phyloP scores from a whole-genome alignment of 2,888 invertebrate genomes.

The Drosophila yooni region DNA sequence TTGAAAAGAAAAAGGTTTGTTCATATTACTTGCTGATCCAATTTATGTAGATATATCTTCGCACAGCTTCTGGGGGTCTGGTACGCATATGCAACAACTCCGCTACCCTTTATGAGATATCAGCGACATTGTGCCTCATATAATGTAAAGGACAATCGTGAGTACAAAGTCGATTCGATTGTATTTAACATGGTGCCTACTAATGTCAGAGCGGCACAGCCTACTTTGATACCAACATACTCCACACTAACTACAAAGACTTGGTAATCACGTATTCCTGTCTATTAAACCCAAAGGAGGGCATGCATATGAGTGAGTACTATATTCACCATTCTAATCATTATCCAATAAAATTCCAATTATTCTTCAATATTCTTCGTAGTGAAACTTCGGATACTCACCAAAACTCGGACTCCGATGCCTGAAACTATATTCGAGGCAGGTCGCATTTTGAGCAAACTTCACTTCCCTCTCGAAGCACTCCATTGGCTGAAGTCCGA shows the following conservation, averaged over 20 bases:
- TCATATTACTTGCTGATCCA: neutral
- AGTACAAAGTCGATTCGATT: conserved; percentile 21
- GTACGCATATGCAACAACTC: conserved; percentile 61
- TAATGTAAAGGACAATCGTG: conserved; percentile 46
- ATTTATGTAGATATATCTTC: neutral
- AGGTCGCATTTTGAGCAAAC: neutral
- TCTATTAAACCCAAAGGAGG: neutral
- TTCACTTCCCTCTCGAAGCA: neutral
- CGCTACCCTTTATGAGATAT: conserved; percentile 21
- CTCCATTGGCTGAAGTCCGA: conserved; percentile 30
- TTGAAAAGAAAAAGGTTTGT: conserved; percentile 31
- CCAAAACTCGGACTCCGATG: conserved; percentile 47
- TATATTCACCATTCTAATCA: neutral
- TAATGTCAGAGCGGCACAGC: conserved; percentile 15
- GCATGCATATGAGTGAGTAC: conserved; percentile 22
- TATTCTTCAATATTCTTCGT: neutral
- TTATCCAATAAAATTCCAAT: neutral
- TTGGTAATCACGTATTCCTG: conserved; percentile 52
- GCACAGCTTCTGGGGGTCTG: conserved; percentile 57
- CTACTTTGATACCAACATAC: conserved; percentile 42
- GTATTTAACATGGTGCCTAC: neutral
- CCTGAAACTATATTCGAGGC: rapidly evolving
- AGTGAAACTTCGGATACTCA: conserved; percentile 60
- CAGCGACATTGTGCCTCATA: conserved; percentile 49
- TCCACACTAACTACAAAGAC: conserved; percentile 39